Evolutionary conservation across 2,797 vertebrate genomes (phyloP), one percentile per base, ranked within the genome.

Genomic region (Crenichthys baileyi): DNA sequence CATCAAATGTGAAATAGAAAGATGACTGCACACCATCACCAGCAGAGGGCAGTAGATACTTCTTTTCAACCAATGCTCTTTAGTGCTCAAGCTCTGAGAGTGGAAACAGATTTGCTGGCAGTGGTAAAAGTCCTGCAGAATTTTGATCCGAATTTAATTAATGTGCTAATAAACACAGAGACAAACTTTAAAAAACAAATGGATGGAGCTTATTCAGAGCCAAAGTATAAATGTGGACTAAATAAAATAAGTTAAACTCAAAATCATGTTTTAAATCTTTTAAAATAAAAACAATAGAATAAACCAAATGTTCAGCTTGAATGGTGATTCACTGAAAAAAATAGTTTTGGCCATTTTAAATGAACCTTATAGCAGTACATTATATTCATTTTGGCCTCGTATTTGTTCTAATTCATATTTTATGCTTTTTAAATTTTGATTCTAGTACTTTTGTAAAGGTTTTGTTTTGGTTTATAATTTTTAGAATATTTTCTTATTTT

Each of bases 31-130:
- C 0, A 4, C 29, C 24, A 24, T 29, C 53, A 70, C 79, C 93
- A 91, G 86, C 44, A 85, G 82, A 85, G 82, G 92, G 91, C 87
- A 81, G 76, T 60, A 87, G 26, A 82, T 72, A 48, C 75, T 44
- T 12, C 12, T 55, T 55, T 55, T 55, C 29, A 63, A 39, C 31
- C 13, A 65, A 22, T 39, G 18, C 20, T 11, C 18, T 39, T 39
- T 22, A 39, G 31, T 11, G 3, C 5, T 50, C 12, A 50, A 50
- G 3, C 1, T 0, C 48, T 8, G 22, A 36, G 31, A 0, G 29
- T 7, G 36, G 36, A 36, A 36, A 36, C 36, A 36, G 36, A 36
- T 36, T 36, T 36, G 36, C 36, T 36, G 29, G 6, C 29, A 1
- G 60, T 31, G 1, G 7, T 20, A 22, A 60, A 60, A 29, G 24